Evolutionary conservation across 1,140 invertebrate species (phyloP), one percentile per base, ranked within the genome.

Genomic region (Cydia fagiglandana): DNA sequence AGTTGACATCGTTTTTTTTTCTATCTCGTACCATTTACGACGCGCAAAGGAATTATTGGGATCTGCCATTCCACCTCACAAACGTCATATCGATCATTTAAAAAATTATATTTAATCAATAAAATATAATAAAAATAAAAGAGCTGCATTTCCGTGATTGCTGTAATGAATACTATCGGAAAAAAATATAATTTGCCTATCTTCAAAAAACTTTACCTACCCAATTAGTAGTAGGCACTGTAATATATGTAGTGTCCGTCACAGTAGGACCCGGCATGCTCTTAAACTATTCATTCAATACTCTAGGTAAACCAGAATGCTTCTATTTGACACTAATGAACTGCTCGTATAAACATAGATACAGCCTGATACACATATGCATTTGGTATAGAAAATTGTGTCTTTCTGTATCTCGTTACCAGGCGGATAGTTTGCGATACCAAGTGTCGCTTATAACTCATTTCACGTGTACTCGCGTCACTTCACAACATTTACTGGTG

Each of bases 161-260:
- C n/a, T n/a, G n/a, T n/a, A n/a, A n/a, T n/a, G n/a, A n/a, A n/a
- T n/a, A n/a, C n/a, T n/a, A n/a, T n/a, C n/a, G n/a, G n/a, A n/a
- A n/a, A n/a, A n/a, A n/a, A n/a, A n/a, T n/a, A n/a, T n/a, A n/a
- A n/a, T n/a, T n/a, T n/a, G n/a, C n/a, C n/a, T n/a, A n/a, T n/a
- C n/a, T n/a, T n/a, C n/a, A n/a, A n/a, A n/a, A n/a, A n/a, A n/a
- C n/a, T n/a, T n/a, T n/a, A n/a, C n/a, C n/a, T n/a, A n/a, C n/a
- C n/a, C n/a, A n/a, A n/a, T 70, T 38, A 34, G 56, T 38, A 66
- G 24, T 70, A 70, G 66, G 66, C 66, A 70, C 66, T 70, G 66
- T 70, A 38, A 41, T 34, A 28, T 64, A 64, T 64, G 64, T 64
- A 64, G 64, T 68, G 64, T 38, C 64, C 24, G 30, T 68, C 64